These are phyloP conservation scores for Eulemur coronatus DNA, from an alignment of 2,797 vertebrate genomes.

Conservation along the genomic window DNA sequence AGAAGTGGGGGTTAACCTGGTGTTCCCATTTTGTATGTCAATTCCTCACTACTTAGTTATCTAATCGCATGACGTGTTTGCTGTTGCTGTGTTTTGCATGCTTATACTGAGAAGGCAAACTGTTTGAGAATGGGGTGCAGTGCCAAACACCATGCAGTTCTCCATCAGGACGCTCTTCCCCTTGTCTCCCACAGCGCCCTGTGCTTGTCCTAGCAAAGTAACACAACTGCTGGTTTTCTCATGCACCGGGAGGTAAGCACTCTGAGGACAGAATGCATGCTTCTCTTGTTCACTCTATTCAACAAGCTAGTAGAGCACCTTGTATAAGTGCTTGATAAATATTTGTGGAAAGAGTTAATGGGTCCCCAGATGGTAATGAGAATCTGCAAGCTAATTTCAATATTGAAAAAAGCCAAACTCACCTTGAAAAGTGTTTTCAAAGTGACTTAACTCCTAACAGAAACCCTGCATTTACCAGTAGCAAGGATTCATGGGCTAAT, in stretches of 20 bases:
- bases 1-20: neutral
- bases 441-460: neutral
- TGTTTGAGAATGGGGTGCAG: neutral
- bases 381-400: constrained; percentile 7
- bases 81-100: neutral
- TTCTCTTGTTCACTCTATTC: neutral
- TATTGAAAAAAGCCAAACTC: neutral
- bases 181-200: neutral
- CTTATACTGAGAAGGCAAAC: neutral
- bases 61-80: neutral
- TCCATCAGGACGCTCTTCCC: neutral
- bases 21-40: neutral
- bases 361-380: neutral
- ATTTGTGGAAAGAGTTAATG: neutral
- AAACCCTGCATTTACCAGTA: neutral
- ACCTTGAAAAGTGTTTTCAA: neutral
- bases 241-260: neutral
- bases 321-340: neutral
- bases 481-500: constrained; percentile 34
- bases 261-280: neutral
- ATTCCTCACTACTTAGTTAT: neutral
- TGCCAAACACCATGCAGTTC: neutral
- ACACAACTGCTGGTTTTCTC: neutral
- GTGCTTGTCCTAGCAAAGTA: neutral
- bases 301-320: neutral